Percentiles rank a stretch among this genome's conserved stretches.
phyloP scores from a whole-genome alignment of 2,888 invertebrate species.

The Lymantria dispar region DNA sequence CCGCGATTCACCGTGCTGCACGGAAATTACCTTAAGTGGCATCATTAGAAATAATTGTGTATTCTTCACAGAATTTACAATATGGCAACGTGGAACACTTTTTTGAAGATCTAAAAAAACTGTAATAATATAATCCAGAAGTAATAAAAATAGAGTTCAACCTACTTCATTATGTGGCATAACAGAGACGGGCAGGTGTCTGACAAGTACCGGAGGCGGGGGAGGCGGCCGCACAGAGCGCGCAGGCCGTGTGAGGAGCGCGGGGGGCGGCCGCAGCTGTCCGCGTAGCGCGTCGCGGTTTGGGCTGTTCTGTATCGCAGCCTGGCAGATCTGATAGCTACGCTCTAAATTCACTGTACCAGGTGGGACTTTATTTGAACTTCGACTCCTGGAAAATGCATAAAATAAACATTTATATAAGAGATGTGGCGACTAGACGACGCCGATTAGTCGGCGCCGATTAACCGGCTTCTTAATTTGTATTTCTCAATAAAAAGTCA shows the following conservation, averaged over 20 bases:
- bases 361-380: constrained; percentile 90
- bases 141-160: not conserved
- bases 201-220: constrained; percentile 78
- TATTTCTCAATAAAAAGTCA: too few species aligned
- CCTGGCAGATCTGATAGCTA: constrained; percentile 96
- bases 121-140: too few species aligned
- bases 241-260: constrained; percentile 83
- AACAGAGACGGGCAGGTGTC: constrained; percentile 85
- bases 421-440: too few species aligned
- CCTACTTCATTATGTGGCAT: constrained; percentile 69
- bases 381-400: constrained; percentile 69
- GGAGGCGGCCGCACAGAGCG: constrained; percentile 53
- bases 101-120: too few species aligned
- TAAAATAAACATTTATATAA: not conserved
- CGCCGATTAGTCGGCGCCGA: too few species aligned
- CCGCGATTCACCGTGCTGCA: too few species aligned
- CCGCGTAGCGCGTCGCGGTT: constrained; percentile 93
- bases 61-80: too few species aligned
- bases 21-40: too few species aligned
- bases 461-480: too few species aligned
- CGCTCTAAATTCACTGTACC: constrained; percentile 96
- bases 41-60: too few species aligned
- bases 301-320: constrained; percentile 96
- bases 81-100: too few species aligned
- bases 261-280: constrained; percentile 93